phyloP scores from a whole-genome alignment of 2,888 invertebrate genomes.

The Platycnemis pennipes region DNA sequence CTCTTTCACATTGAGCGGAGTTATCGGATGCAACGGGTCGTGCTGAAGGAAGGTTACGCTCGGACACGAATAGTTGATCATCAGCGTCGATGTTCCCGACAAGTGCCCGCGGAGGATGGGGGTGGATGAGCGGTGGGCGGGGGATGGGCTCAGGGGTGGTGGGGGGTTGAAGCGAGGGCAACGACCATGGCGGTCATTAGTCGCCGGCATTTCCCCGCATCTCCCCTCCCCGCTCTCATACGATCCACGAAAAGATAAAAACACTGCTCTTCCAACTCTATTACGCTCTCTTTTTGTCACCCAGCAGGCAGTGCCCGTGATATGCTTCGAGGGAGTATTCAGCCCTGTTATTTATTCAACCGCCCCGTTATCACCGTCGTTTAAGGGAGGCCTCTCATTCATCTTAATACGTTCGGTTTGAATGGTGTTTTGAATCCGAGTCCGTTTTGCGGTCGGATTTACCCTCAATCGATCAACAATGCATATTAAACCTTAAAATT shows the following conservation, averaged over 20 bases:
- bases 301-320: neutral
- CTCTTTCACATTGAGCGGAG: conserved; percentile 2
- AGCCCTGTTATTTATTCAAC: neutral
- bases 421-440: neutral
- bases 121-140: neutral
- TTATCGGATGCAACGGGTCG: conserved; percentile 51
- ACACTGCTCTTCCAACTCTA: neutral
- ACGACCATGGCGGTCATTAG: conserved; percentile 46
- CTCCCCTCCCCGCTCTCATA: neutral
- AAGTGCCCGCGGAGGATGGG: neutral
- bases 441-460: neutral
- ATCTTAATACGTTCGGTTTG: no score
- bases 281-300: neutral
- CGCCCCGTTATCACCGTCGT: neutral
- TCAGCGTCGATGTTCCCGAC: conserved; percentile 37
- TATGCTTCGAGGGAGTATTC: neutral
- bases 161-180: neutral
- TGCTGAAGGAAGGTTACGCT: neutral
- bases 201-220: neutral
- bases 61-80: conserved; percentile 28
- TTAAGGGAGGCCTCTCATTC: neutral
- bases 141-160: neutral
- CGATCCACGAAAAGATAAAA: conserved; percentile 11
- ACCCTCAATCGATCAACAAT: no score
- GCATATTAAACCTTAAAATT: no score